Conservation (phyloP, 2,888 invertebrate species). For the Tinea semifulvella region DNA sequence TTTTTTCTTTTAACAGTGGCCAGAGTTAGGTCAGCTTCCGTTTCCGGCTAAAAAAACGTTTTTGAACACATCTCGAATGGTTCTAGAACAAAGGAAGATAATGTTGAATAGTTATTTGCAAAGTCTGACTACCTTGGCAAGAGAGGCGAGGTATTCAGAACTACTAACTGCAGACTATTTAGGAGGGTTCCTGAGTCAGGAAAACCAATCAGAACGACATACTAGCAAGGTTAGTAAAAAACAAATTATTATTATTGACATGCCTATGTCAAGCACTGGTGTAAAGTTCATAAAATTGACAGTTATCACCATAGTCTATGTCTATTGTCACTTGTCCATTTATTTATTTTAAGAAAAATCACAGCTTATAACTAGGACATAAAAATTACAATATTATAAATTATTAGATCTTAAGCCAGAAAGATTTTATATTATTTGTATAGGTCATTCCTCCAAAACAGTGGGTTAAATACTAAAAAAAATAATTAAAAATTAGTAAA, state of each 20-base stretch:
- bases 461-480: no score
- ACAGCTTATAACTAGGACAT: no score
- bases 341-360: no score
- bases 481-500: no score
- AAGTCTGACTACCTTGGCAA: slow-evolving; percentile 58
- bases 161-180: slow-evolving; percentile 47
- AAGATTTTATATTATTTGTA: no score
- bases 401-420: no score
- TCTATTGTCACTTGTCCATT: background rate
- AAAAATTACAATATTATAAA: no score
- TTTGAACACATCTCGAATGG: slow-evolving; percentile 86
- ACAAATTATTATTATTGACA: background rate
- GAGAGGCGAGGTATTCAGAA: slow-evolving; percentile 46
- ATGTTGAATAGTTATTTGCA: slow-evolving; percentile 84
- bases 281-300: no score
- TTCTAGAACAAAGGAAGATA: slow-evolving; percentile 85
- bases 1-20: slow-evolving; percentile 72
- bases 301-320: background rate
- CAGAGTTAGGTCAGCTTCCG: slow-evolving; percentile 76
- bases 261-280: no score
- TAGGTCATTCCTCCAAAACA: no score
- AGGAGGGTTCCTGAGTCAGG: slow-evolving; percentile 56
- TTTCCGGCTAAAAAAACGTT: slow-evolving; percentile 95
- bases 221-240: slow-evolving; percentile 46
- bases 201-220: slow-evolving; percentile 51